Conservation (phyloP, 2,113 vertebrate genomes). For the Protobothrops flavoviridis region DNA sequence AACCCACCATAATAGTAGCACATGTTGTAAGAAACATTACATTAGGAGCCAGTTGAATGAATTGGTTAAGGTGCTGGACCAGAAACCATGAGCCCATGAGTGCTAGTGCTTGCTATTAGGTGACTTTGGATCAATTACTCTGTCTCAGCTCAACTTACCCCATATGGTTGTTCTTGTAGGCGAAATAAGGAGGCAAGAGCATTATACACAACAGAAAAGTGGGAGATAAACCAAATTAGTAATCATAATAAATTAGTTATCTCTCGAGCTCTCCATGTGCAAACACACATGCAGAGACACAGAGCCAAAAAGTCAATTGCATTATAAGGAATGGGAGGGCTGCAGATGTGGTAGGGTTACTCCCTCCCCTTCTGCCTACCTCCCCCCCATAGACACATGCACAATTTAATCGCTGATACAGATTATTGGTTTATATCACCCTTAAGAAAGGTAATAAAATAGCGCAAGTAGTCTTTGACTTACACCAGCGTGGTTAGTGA, state of each 20-base stretch:
- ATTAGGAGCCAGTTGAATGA: neutral
- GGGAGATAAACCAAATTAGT: neutral
- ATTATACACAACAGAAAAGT: neutral
- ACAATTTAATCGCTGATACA: neutral
- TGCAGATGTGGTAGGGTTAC: neutral
- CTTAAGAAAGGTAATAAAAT: neutral
- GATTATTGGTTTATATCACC: neutral
- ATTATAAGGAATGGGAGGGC: neutral
- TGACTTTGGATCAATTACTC: neutral
- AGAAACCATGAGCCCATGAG: neutral
- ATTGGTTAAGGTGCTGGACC: neutral
- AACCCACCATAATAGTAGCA: neutral
- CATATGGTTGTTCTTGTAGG: neutral
- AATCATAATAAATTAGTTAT: neutral
- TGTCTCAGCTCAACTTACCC: neutral
- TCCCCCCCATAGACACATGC: neutral
- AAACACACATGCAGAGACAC: neutral
- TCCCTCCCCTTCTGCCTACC: neutral
- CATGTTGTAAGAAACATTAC: neutral
- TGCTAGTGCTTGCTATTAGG: neutral
- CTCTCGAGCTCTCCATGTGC: neutral
- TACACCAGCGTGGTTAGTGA: too few species aligned
- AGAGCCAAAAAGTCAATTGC: neutral
- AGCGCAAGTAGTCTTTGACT: too few species aligned
- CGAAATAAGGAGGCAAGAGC: neutral